Percentiles rank a stretch among this genome's conserved stretches.
Conservation (phyloP, 2,797 vertebrate genomes). For the Chromobotia macracanthus region DNA sequence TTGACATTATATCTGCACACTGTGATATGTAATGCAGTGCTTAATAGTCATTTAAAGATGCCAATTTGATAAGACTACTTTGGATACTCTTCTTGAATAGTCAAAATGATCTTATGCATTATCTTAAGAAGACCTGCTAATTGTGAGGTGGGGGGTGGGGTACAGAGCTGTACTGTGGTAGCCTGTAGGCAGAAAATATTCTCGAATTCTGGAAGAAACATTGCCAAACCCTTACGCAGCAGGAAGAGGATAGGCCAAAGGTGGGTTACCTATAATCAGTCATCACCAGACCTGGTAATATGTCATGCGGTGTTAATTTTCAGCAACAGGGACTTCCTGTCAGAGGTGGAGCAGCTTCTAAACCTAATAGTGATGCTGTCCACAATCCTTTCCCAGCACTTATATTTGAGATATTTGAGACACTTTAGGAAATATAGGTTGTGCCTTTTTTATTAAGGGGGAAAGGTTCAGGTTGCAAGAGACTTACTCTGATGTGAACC, state of each 20-base stretch:
- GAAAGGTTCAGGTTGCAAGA: not conserved
- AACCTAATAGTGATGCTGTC: not conserved
- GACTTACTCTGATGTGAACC: not conserved
- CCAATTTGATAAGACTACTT: no score
- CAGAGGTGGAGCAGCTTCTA: not conserved
- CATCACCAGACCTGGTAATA: not conserved
- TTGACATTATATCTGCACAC: no score
- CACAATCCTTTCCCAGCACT: not conserved
- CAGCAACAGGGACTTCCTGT: not conserved
- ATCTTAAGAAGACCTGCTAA: not conserved
- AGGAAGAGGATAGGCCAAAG: not conserved
- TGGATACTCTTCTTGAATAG: no score
- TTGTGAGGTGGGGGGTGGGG: not conserved
- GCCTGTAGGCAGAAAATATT: not conserved
- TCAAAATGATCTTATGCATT: no score
- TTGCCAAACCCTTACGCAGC: not conserved
- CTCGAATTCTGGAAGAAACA: conserved; percentile 8
- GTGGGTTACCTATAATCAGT: not conserved
- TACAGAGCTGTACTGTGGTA: not conserved
- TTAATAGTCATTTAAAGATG: no score
- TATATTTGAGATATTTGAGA: not conserved
- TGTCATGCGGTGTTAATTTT: not conserved
- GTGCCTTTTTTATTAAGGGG: not conserved
- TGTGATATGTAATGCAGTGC: no score
- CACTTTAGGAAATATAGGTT: not conserved